A percentile compares a stretch with the other conserved stretches of the same genome.
phyloP scores from a whole-genome alignment of 2,888 invertebrate species.

The Drosophila algonquin region DNA sequence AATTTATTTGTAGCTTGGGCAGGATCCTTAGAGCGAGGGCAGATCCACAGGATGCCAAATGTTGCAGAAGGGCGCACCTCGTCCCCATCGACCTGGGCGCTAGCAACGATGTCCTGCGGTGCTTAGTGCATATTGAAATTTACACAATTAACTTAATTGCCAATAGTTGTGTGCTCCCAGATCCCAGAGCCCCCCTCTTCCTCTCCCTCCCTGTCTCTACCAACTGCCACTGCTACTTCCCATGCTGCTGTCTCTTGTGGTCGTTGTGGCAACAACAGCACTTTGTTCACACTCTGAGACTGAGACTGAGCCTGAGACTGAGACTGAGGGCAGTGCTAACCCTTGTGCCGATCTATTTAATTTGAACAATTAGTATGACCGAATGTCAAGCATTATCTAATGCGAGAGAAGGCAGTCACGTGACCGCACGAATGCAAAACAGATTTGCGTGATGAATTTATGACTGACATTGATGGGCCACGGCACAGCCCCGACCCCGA shows the following conservation, averaged over 20 bases:
- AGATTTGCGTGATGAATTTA: conserved; percentile 80
- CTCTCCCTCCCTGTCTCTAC: conserved; percentile 5
- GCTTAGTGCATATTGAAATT: conserved; percentile 62
- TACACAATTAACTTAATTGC: conserved; percentile 76
- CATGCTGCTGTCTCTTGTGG: conserved; percentile 3
- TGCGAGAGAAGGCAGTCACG: conserved; percentile 60
- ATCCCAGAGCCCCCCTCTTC: background rate
- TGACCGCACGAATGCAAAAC: conserved; percentile 76
- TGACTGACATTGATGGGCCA: conserved; percentile 76
- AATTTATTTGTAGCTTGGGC: conserved; percentile 28
- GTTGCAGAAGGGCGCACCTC: background rate
- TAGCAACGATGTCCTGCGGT: conserved; percentile 58
- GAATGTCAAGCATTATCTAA: conserved; percentile 74
- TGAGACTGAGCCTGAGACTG: too few species aligned
- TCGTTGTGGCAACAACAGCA: conserved; percentile 38
- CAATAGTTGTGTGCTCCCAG: conserved; percentile 59
- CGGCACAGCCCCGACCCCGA: conserved; percentile 3
- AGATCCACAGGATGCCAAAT: background rate
- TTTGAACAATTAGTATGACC: conserved; percentile 75
- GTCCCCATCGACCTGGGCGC: conserved; percentile 1
- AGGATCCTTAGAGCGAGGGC: conserved; percentile 8
- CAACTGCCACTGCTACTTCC: conserved; percentile 35
- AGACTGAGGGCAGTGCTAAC: conserved; percentile 33
- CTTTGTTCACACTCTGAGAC: conserved; percentile 25
- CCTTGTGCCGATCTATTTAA: conserved; percentile 58